A percentile compares a stretch with the other conserved stretches of the same genome.
Evolutionary conservation across 2,888 invertebrate genomes (phyloP).

Genomic region (Lacanobia oleracea): DNA sequence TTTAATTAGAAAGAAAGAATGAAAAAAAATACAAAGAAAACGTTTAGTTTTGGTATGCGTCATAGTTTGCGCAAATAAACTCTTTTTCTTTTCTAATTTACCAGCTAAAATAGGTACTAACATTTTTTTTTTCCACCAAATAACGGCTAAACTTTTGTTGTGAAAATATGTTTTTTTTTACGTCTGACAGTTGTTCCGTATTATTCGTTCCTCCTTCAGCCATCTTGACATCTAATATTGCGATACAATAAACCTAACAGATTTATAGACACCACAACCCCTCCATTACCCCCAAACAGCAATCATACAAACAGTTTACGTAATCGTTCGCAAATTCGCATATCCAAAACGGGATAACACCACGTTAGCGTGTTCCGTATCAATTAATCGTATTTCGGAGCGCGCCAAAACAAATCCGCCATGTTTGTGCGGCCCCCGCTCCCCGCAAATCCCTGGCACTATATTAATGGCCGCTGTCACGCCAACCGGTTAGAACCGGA

Average conservation of each 20-base stretch:
- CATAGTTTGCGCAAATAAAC: no score
- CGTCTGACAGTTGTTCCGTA: background rate
- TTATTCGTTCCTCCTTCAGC: background rate
- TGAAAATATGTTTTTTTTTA: no score
- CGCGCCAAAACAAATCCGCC: conserved; percentile 86
- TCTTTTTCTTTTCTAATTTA: no score
- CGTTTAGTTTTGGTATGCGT: no score
- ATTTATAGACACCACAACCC: conserved; percentile 26
- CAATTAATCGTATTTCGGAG: conserved; percentile 86
- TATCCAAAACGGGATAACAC: conserved; percentile 71
- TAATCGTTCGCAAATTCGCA: conserved; percentile 62
- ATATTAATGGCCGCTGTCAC: conserved; percentile 81
- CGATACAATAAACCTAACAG: conserved; percentile 23
- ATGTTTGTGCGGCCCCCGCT: conserved; percentile 72
- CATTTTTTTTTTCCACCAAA: no score
- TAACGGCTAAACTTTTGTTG: no score
- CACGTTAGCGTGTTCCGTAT: conserved; percentile 78
- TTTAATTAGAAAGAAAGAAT: no score
- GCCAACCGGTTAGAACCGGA: conserved; percentile 74
- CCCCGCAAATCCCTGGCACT: conserved; percentile 50
- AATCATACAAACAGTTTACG: conserved; percentile 52
- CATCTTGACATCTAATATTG: conserved; percentile 4
- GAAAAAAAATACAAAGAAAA: no score
- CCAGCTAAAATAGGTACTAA: no score
- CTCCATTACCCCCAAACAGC: conserved; percentile 40